A percentile compares a stretch with the other conserved stretches of the same genome.
These are phyloP conservation scores for Cossypha caffra DNA, from an alignment of 2,797 vertebrate genomes.

Conservation along the genomic window DNA sequence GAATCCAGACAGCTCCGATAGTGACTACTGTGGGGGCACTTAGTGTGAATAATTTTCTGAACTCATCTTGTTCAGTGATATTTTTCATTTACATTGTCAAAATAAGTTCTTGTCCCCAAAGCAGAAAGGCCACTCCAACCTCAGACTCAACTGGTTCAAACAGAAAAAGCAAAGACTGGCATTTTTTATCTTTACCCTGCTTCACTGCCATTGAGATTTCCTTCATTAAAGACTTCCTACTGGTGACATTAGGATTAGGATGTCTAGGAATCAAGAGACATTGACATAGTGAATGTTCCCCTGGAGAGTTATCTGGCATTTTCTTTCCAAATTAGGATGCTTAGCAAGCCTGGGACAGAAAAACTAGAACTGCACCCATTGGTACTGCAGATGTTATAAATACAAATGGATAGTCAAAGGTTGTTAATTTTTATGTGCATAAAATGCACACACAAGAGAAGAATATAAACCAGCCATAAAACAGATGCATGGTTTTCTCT, in stretches of 20 bases:
- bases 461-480: conserved; percentile 55
- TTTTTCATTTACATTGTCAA: not conserved
- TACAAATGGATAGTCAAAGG: conserved; percentile 61
- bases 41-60: not conserved
- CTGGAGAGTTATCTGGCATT: conserved; percentile 26
- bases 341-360: conserved; percentile 24
- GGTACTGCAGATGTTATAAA: conserved; percentile 67
- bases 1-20: not conserved
- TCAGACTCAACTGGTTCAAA: not conserved
- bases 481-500: conserved; percentile 30
- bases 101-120: not conserved
- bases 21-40: not conserved
- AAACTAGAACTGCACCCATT: conserved; percentile 22
- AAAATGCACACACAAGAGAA: conserved; percentile 41
- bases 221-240: not conserved
- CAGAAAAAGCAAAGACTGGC: not conserved
- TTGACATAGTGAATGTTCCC: not conserved
- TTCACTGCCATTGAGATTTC: not conserved
- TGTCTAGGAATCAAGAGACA: not conserved
- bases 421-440: conserved; percentile 62
- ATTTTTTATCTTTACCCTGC: not conserved
- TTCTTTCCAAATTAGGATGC: conserved; percentile 49
- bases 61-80: not conserved
- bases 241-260: not conserved
- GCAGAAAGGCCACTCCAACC: not conserved